These are phyloP conservation scores for Neoascia interrupta DNA, from an alignment of 2,888 invertebrate genomes.

Conservation along the genomic window DNA sequence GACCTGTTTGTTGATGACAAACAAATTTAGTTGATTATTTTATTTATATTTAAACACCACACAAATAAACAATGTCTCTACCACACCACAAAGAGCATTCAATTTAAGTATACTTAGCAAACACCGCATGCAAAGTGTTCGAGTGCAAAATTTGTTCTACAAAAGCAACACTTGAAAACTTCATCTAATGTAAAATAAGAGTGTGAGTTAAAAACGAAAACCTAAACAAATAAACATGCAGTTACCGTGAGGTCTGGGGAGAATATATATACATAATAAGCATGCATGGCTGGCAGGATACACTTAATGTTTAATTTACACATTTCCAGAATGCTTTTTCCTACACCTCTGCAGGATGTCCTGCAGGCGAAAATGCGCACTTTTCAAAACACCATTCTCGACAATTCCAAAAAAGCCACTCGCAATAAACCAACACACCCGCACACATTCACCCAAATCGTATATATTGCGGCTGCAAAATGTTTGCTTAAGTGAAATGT, in stretches of 20 bases:
- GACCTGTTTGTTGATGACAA: slow-evolving; percentile 88
- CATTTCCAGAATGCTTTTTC: not conserved
- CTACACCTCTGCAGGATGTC: slow-evolving; percentile 3
- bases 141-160: slow-evolving; percentile 7
- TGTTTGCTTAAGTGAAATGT: slow-evolving; percentile 57
- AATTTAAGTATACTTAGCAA: slow-evolving; percentile 40
- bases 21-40: slow-evolving; percentile 42
- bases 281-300: slow-evolving; percentile 20
- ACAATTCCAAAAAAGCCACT: slow-evolving; percentile 13
- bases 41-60: slow-evolving; percentile 9
- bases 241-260: too few relatives aligned
- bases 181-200: slow-evolving; percentile 3
- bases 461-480: slow-evolving; percentile 29
- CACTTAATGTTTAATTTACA: slow-evolving; percentile 17
- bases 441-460: not conserved
- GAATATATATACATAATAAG: too few relatives aligned
- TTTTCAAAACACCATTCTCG: slow-evolving; percentile 22
- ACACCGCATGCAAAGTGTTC: slow-evolving; percentile 38
- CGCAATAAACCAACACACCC: not conserved
- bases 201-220: not conserved
- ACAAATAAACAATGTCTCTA: slow-evolving; percentile 2
- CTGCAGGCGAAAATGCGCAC: not conserved
- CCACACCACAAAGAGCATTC: slow-evolving; percentile 11
- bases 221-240: slow-evolving; percentile 26
- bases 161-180: not conserved